Percentiles rank a stretch among this genome's conserved stretches.
phyloP scores from a whole-genome alignment of 2,888 invertebrate species.

The Scrobipalpa atriplicella region DNA sequence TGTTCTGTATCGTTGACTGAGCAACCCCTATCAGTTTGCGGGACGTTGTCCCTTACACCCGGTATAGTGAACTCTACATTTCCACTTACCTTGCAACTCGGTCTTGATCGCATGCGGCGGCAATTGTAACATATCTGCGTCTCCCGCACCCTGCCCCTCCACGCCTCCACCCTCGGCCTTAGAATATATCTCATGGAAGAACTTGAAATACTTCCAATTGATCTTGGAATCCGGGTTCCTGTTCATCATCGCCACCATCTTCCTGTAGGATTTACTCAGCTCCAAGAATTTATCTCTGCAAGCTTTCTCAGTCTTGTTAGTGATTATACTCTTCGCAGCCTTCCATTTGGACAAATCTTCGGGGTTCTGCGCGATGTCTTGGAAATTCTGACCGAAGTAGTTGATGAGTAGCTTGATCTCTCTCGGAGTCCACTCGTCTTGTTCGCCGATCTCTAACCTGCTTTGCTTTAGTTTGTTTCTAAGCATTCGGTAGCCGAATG shows the following conservation, averaged over 20 bases:
- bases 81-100: slow-evolving; percentile 30
- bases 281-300: slow-evolving; percentile 69
- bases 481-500: slow-evolving; percentile 69
- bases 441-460: slow-evolving; percentile 51
- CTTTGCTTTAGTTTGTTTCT: slow-evolving; percentile 65
- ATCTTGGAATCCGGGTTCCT: slow-evolving; percentile 66
- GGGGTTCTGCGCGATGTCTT: slow-evolving; percentile 48
- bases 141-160: slow-evolving; percentile 43
- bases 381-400: slow-evolving; percentile 57
- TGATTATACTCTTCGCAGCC: slow-evolving; percentile 42
- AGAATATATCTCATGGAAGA: slow-evolving; percentile 63
- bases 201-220: slow-evolving; percentile 69
- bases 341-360: slow-evolving; percentile 56
- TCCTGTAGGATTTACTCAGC: slow-evolving; percentile 67
- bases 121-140: slow-evolving; percentile 8
- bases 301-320: slow-evolving; percentile 51
- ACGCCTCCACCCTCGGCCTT: slow-evolving; percentile 37
- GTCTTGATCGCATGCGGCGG: background rate
- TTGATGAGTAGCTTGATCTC: slow-evolving; percentile 65
- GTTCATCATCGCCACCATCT: slow-evolving; percentile 64
- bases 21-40: too few relatives aligned
- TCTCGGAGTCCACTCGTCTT: slow-evolving; percentile 65
- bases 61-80: background rate
- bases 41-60: too few relatives aligned
- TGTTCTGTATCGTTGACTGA: too few relatives aligned